A percentile compares a stretch with the other conserved stretches of the same genome.
Conservation (phyloP, 2,113 vertebrate genomes). For the Ctenomys sociabilis region DNA sequence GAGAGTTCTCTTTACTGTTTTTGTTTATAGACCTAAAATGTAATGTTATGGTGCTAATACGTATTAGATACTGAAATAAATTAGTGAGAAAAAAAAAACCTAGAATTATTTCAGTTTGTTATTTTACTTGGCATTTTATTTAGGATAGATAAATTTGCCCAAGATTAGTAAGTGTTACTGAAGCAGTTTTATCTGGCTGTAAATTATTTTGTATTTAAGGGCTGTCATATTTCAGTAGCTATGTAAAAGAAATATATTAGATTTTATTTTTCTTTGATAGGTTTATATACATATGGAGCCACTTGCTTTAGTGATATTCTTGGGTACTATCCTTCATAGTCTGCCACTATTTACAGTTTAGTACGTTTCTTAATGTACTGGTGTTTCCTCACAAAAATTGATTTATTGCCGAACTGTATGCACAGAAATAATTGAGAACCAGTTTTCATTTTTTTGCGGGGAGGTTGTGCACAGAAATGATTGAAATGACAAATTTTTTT, state of each 20-base stretch:
- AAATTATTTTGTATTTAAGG: not conserved
- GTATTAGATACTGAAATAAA: not conserved
- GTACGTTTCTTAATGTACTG: not conserved
- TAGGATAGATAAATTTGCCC: not conserved
- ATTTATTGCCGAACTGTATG: not conserved
- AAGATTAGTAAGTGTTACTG: not conserved
- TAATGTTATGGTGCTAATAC: not conserved
- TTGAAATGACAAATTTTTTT: too few relatives aligned
- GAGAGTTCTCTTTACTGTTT: not conserved
- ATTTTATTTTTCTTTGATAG: not conserved
- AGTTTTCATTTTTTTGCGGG: too few relatives aligned
- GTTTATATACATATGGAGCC: not conserved
- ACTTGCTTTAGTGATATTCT: not conserved
- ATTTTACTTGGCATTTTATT: not conserved
- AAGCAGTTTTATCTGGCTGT: not conserved
- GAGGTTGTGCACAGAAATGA: too few relatives aligned
- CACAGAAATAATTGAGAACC: not conserved
- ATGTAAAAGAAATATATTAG: not conserved
- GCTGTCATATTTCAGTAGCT: not conserved
- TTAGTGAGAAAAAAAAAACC: conserved; percentile 17
- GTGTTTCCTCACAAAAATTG: not conserved
- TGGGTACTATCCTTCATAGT: not conserved
- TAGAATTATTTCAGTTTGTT: not conserved
- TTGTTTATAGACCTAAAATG: not conserved
- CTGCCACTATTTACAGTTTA: not conserved